Evolutionary conservation across 2,888 invertebrate genomes (phyloP), one percentile per base, ranked within the genome.

Genomic region (Folsomia manolachei): DNA sequence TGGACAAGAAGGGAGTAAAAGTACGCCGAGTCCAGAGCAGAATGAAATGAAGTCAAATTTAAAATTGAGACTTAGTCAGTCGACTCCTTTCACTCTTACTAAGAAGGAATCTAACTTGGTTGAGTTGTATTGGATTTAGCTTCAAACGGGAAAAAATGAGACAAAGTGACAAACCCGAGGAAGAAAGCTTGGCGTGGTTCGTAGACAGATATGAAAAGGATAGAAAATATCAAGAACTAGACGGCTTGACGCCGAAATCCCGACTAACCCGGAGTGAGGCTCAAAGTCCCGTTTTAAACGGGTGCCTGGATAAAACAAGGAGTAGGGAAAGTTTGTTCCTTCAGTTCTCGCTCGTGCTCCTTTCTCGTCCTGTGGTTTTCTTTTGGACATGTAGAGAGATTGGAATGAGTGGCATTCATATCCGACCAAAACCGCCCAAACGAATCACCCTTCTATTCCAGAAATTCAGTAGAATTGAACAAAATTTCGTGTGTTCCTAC

Each of bases 231-330:
- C 19, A 19, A 18, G 27, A n/a, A n/a, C n/a, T 27, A 64, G 64
- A 64, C 64, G 23, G 64, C 64, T 26, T 27, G 64, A 64, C 64
- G 64, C 39, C 39, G 64, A 26, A 27, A 14, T 2, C 2, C n/a
- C 1, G 26, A 64, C 64, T 64, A 19, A 26, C 27, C 39, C 27
- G 26, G n/a, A 27, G 39, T 56, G 56, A 19, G 56, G n/a, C n/a
- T n/a, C 56, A 56, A 56, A 56, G 19, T 56, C n/a, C 56, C 4
- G 56, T 4, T 56, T 56, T 14, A 56, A 56, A 56, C 7, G 7
- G 19, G 19, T 14, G n/a, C 18, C 4, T 56, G 56, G 56, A 7
- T 4, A 56, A 56, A 56, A n/a, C 7, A 14, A 39, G 39, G 39
- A 39, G 39, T 39, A 14, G 39, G 39, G 39, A 39, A 39, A 39